Evolutionary conservation across 2,113 vertebrate species (phyloP), one percentile per base, ranked within the genome.

Genomic region (Pogonocichla stellata): DNA sequence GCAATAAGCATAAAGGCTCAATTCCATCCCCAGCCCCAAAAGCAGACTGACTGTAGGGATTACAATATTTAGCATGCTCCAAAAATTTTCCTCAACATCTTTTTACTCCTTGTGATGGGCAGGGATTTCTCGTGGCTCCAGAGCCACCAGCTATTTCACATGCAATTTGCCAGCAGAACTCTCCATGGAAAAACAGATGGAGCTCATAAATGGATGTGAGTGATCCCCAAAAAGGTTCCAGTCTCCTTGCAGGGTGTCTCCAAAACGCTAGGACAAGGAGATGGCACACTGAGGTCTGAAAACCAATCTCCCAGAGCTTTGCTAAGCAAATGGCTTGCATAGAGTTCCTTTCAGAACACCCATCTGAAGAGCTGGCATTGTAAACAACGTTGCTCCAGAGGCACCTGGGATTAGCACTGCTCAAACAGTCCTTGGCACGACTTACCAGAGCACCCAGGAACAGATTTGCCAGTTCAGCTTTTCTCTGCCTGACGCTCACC

Each of bases 401-500:
- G 64, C 92, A 85, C 71, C 1, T 7, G 72, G 92, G 95, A 97
- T 97, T 95, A 96, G 66, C 11, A 3, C 50, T 92, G 86, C 67
- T 96, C 90, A 95, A 95, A 94, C 88, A 93, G 88, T 85, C 83
- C 95, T 90, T 90, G 75, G 86, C 31, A 20, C 50, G 70, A 95
- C 78, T 93, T 96, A 89, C 67, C 4, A 1, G 50, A 80, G 86
- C 6, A 0, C 47, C 85, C 80, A 80, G 72, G 83, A 92, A 45
- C 79, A 77, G 85, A 96, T 86, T 9, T 93, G 95, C 88, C 89
- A 89, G 56, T 88, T 96, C 93, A 97, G 90, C 80, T 92, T 78
- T 96, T 90, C 86, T 91, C 73, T 77, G 73, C 74, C 47, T 34
- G 24, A 75, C 2, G 0, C 80, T 92, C 3, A 1, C 65, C 60